These are phyloP conservation scores for Silurus meridionalis DNA, from an alignment of 2,113 vertebrate genomes.

Conservation along the genomic window DNA sequence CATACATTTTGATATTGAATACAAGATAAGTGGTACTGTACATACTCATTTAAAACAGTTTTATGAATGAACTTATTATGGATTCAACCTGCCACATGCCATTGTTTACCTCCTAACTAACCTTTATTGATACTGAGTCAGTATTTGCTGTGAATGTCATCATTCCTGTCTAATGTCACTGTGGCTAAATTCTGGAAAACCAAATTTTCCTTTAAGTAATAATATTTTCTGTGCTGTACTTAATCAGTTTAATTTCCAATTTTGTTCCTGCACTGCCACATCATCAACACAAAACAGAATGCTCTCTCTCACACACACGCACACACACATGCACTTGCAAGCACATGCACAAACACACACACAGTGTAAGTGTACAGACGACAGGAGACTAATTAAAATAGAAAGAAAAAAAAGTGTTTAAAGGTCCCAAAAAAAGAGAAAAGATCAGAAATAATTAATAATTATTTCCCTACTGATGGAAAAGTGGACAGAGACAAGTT, in stretches of 20 bases:
- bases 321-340: no score
- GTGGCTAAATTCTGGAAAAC: neutral
- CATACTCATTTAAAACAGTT: neutral
- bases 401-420: neutral
- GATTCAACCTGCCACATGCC: neutral
- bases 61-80: neutral
- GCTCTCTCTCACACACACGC: neutral
- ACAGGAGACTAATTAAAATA: neutral
- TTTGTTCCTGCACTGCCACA: neutral
- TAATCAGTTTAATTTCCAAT: neutral
- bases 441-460: neutral
- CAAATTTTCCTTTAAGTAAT: neutral
- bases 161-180: neutral
- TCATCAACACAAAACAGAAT: neutral
- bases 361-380: neutral
- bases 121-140: neutral
- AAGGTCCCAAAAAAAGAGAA: neutral
- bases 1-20: neutral
- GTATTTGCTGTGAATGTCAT: neutral
- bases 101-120: neutral
- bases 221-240: neutral
- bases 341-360: no score
- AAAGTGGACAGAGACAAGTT: neutral
- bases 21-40: neutral
- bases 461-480: neutral